Percentiles rank a stretch among this genome's conserved stretches.
These are phyloP conservation scores for Muscina levida DNA, from an alignment of 2,888 invertebrate genomes.

Conservation along the genomic window DNA sequence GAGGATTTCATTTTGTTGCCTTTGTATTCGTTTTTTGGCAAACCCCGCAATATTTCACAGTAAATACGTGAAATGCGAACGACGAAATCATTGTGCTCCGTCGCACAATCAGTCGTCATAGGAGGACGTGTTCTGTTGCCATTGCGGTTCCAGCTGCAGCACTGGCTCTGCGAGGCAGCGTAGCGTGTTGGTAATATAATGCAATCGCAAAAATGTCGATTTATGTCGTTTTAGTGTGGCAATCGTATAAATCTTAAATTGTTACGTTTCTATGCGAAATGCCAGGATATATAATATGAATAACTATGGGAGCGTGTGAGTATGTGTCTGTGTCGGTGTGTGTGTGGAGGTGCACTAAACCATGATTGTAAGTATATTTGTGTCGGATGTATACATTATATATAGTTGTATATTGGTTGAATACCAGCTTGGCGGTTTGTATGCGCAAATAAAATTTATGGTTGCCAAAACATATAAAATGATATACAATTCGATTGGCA, in stretches of 20 bases:
- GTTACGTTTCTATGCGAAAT: constrained; percentile 28
- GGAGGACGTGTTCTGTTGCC: constrained; percentile 25
- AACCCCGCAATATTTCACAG: constrained; percentile 57
- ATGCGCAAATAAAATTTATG: neutral
- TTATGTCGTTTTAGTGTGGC: constrained; percentile 58
- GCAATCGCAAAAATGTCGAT: constrained; percentile 60
- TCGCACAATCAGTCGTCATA: constrained; percentile 16
- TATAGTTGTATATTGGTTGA: constrained; percentile 7
- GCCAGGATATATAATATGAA: neutral
- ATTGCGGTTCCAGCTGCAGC: neutral
- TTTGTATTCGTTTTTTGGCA: constrained; percentile 34
- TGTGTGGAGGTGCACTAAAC: constrained; percentile 27
- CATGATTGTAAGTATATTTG: constrained; percentile 23
- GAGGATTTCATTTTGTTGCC: constrained; percentile 12
- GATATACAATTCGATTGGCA: no score
- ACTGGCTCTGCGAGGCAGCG: constrained; percentile 1
- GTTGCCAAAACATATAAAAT: neutral
- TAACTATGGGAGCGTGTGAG: neutral
- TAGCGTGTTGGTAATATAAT: constrained; percentile 46
- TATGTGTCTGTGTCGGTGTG: constrained; percentile 9
- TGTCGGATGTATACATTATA: neutral
- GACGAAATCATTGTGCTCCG: constrained; percentile 43
- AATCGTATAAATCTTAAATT: constrained; percentile 53
- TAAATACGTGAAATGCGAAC: constrained; percentile 58
- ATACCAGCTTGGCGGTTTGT: constrained; percentile 1